These are phyloP conservation scores for Carassius carassius DNA, from an alignment of 2,113 vertebrate genomes.

Conservation along the genomic window DNA sequence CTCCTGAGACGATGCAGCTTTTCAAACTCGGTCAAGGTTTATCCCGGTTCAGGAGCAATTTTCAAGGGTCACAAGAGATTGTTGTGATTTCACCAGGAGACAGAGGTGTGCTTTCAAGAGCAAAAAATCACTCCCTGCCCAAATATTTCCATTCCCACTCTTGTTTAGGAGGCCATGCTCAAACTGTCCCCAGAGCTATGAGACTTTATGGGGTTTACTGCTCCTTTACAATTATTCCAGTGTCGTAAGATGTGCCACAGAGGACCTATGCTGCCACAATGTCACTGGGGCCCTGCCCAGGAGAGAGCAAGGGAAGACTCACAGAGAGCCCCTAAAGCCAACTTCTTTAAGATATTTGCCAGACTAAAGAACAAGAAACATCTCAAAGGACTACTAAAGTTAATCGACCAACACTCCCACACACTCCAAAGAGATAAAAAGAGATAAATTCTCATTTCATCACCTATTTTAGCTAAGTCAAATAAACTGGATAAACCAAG, in stretches of 20 bases:
- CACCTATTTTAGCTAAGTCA: conserved; percentile 20
- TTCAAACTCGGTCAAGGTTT: conserved; percentile 71
- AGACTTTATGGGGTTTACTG: background rate
- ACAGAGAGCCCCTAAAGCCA: conserved; percentile 1
- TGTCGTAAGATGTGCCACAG: conserved; percentile 25
- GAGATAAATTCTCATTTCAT: conserved; percentile 28
- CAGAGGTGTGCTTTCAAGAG: conserved; percentile 60
- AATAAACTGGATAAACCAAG: conserved; percentile 23
- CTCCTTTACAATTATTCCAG: conserved; percentile 37
- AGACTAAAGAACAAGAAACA: conserved; percentile 28
- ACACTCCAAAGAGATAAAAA: conserved; percentile 5
- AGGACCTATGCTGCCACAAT: background rate
- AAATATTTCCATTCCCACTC: conserved; percentile 35
- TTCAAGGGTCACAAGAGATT: conserved; percentile 66
- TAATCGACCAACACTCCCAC: conserved; percentile 23
- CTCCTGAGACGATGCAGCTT: conserved; percentile 61
- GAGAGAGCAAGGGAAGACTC: conserved; percentile 5
- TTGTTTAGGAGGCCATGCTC: conserved; percentile 32
- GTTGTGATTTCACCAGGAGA: conserved; percentile 55
- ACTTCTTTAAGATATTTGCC: background rate
- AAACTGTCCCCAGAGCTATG: conserved; percentile 9
- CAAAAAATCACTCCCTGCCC: conserved; percentile 10
- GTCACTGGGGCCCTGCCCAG: background rate
- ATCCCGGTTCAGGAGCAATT: conserved; percentile 70
- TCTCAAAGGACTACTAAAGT: conserved; percentile 26